Base-by-base conservation (phyloP, 2,113 vertebrate genomes). In the Puffinus mauretanicus region DNA sequence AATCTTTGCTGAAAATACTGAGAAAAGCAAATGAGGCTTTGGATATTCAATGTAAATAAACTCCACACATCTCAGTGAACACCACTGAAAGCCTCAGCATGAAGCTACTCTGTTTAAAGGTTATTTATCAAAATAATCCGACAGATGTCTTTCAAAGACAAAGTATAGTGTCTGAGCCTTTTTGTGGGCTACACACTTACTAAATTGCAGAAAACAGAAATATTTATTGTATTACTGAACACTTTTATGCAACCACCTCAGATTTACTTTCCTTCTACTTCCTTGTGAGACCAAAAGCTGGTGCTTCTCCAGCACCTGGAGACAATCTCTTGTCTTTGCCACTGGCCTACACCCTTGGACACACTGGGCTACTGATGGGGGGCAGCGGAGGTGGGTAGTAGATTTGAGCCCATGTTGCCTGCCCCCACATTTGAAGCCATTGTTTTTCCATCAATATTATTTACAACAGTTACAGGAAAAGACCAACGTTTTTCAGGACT, bases 201-300 rank as follows among this genome's bases (percentile, higher is more conserved):
- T 81, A 52, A 58, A 61, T 54, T 88, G 13, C 26, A 90, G 61
- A 54, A 71, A n/a, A 42, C 7, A 67, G 40, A 25, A n/a, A 36
- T n/a, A 70, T 69, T n/a, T 82, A 16, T 49, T 85, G 36, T 20
- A 60, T 65, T 65, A n/a, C 27, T 62, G 42, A 69, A 52, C 17
- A 29, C 6, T 64, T 69, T 89, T 49, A 40, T 51, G 40, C n/a
- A 86, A 54, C 20, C 27, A 69, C 25, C 40, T 82, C 20, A 34
- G 13, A 38, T 38, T 73, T 78, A 30, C 22, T 81, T 90, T 67
- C 10, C 34, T 79, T 82, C 29, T 73, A 2, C 16, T 82, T 49
- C 42, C 17, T 38, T 47, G 16, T 34, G 52, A 82, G 44, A 78
- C 4, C 0, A 0, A 69, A 88, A 95, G 27, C 11, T 2, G 7